These are phyloP conservation scores for Acrobasis suavella DNA, from an alignment of 2,888 invertebrate genomes.

Conservation along the genomic window DNA sequence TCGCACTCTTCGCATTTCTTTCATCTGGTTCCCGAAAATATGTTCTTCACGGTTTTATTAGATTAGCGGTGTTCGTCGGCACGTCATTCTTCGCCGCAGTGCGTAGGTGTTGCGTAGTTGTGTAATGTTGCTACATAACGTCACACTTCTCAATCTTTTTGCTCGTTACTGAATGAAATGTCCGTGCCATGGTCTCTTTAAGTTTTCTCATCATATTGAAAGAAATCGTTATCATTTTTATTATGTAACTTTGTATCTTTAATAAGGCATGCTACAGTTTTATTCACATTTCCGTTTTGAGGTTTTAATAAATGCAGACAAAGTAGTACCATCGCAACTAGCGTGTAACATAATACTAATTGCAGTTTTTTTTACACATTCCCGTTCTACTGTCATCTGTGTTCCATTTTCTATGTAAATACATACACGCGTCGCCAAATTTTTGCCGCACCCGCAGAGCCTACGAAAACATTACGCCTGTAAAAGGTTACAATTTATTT, in stretches of 20 bases:
- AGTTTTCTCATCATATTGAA: neutral
- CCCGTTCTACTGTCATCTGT: no score
- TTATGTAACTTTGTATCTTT: no score
- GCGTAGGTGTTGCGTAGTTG: conserved; percentile 26
- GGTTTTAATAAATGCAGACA: no score
- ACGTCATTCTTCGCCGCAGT: conserved; percentile 27
- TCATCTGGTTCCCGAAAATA: conserved; percentile 35
- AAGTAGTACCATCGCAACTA: no score
- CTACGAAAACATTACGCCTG: conserved; percentile 5
- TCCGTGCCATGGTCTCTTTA: neutral
- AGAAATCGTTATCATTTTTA: neutral
- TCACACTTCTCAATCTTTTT: conserved; percentile 4
- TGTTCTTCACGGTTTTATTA: conserved; percentile 34
- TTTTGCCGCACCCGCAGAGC: neutral
- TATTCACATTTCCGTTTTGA: no score
- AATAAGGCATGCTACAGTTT: no score
- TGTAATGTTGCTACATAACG: conserved; percentile 12
- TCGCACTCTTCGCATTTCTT: conserved; percentile 33
- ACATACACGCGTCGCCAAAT: neutral
- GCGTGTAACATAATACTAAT: no score
- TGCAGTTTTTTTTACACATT: no score
- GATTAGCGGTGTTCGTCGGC: conserved; percentile 22
- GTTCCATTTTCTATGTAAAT: no score
- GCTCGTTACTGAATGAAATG: conserved; percentile 1
- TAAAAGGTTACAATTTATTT: conserved; percentile 18